Base-by-base conservation (phyloP, 2,113 vertebrate species). In the Sceloporus tristichus region DNA sequence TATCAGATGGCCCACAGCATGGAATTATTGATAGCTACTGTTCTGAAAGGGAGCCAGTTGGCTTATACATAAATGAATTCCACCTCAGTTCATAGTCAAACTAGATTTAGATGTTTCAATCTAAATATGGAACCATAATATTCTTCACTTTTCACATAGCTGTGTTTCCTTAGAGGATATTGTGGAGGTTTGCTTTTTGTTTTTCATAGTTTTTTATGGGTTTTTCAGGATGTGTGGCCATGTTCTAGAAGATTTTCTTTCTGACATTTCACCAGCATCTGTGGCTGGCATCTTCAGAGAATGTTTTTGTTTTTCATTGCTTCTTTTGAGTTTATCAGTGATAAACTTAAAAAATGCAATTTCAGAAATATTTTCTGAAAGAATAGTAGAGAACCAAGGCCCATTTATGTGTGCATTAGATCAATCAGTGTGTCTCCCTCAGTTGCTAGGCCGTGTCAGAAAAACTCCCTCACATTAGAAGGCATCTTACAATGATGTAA, bases 21-120 rank as follows among this genome's bases (percentile, higher is more conserved):
- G 76, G 0, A 10, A 87, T 79, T 95, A 2, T 40, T 95, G 93
- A 94, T 86, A 94, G 88, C 3, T 0, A 79, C 81, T 88, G 76
- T 77, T 73, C 92, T 93, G 73, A 89, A 87, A 92, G 80, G 0
- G 27, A 90, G 85, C 89, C 93, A 92, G 77, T 71, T 94, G 93
- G 92, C 86, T 85, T 53, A 19, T 0, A 0, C 82, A 86, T 83
- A 85, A 88, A 94, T 90, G 88, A 13, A 85, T 86, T 82, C 89
- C 40, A 8, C 85, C 4, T 92, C 85, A 7, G 79, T 82, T 83
- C 21, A n/a, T 62, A 90, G 1, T 0, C 59, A 82, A 89, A n/a
- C 85, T 54, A 10, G 74, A 68, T 77, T 71, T 85, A 71, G 88
- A 56, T 23, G 90, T 87, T 93, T 93, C 88, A 92, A 93, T 34